Evolutionary conservation across 2,888 invertebrate genomes (phyloP), one percentile per base, ranked within the genome.

Genomic region (Panzeria rudis): DNA sequence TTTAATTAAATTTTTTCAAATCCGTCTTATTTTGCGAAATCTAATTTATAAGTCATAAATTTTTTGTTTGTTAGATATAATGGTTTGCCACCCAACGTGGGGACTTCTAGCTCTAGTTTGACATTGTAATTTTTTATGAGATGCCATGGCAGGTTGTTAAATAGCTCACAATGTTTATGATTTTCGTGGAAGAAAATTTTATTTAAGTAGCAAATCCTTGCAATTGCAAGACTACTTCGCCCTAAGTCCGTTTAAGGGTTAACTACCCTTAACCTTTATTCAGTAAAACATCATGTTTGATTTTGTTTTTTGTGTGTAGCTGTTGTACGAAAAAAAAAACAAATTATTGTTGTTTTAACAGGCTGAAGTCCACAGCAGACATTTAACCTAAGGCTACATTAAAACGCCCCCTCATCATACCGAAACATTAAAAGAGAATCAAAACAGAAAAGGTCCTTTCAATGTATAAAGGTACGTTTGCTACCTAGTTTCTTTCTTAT

Each of bases 341-440:
- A 68, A 17, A 77, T 47, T 54, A 41, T 44, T 64, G 44, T 79
- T 54, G 29, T 47, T 76, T 66, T 44, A 44, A 38, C 29, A 50
- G 32, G 44, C 66, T 38, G 13, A 32, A 62, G 85, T 85, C 78
- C 73, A 69, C 11, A 75, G 68, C 78, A 85, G 78, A 85, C 81
- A 78, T 82, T 85, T 75, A 52, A 59, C 81, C 81, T n/a, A 17
- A 61, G 73, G 84, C 59, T 20, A 23, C 17, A 25, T 56, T 72
- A 64, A 72, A 72, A 69, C 23, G 32, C 61, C 17, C 20, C 25
- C 47, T n/a, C 64, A 25, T 41, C 61, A 29, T 44, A 20, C 23
- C 15, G 8, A 13, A 35, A 47, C 23, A 7, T 8, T 6, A 6
- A 50, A 61, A 47, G 20, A 8, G 8, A 64, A 52, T 5, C 11